A percentile compares a stretch with the other conserved stretches of the same genome.
Conservation (phyloP, 2,113 vertebrate genomes). For the Elaphurus davidianus region DNA sequence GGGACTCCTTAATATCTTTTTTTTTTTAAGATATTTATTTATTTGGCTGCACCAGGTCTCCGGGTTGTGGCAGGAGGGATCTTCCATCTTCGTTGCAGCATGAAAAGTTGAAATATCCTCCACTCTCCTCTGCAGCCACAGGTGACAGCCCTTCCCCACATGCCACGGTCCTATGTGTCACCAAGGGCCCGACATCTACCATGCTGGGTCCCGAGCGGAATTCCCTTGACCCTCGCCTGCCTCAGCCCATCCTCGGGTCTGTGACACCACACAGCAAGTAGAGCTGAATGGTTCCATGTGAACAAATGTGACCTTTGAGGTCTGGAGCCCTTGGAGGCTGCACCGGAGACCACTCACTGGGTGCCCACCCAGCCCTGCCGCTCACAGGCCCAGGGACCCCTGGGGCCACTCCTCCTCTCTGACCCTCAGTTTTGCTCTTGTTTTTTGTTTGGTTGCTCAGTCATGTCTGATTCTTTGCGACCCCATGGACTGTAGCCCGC, state of each 20-base stretch:
- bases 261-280: background rate
- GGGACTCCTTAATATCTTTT: background rate
- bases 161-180: fast-evolving
- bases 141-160: background rate
- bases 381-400: background rate
- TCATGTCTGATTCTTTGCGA: background rate
- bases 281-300: fast-evolving
- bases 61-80: background rate
- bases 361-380: fast-evolving
- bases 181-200: background rate
- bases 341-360: background rate
- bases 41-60: background rate
- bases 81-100: background rate
- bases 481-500: background rate
- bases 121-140: background rate
- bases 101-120: background rate
- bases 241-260: background rate
- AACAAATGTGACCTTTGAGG: background rate
- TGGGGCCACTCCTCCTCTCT: background rate
- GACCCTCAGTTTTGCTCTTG: background rate
- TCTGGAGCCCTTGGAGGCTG: background rate
- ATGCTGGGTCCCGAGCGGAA: background rate
- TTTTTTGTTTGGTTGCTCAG: background rate
- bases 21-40: background rate
- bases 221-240: background rate